Conservation (phyloP, 2,113 vertebrate genomes). For the Acanthochromis polyacanthus region DNA sequence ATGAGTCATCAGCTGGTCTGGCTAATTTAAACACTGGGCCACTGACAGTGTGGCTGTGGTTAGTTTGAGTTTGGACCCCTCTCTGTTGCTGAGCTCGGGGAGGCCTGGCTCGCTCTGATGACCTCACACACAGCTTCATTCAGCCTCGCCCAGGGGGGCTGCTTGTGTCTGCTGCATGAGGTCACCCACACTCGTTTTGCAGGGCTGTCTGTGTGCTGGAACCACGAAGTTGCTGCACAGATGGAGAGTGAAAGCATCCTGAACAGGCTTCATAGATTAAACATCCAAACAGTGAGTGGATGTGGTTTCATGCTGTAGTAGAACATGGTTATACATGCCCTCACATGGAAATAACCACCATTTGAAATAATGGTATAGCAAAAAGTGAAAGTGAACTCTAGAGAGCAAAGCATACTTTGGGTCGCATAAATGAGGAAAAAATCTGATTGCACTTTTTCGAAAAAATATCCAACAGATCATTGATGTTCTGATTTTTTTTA, state of each 20-base stretch:
- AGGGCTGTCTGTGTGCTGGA: slow-evolving; percentile 30
- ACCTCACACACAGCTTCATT: slow-evolving; percentile 79
- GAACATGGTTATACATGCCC: not conserved
- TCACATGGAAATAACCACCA: not conserved
- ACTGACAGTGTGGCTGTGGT: slow-evolving; percentile 45
- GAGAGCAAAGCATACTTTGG: not conserved
- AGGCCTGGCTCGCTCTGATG: slow-evolving; percentile 62
- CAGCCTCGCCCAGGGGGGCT: slow-evolving; percentile 29
- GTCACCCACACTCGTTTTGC: slow-evolving; percentile 65
- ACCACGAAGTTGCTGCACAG: slow-evolving; percentile 31
- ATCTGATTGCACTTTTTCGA: too few relatives aligned
- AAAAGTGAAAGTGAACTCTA: not conserved
- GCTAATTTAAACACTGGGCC: slow-evolving; percentile 44
- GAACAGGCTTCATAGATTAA: slow-evolving; percentile 7
- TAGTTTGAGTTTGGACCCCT: slow-evolving; percentile 33
- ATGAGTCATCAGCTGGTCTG: slow-evolving; percentile 47
- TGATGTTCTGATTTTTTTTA: too few relatives aligned
- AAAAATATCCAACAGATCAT: too few relatives aligned
- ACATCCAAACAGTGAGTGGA: not conserved
- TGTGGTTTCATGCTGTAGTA: not conserved
- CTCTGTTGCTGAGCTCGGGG: slow-evolving; percentile 40
- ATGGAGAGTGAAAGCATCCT: slow-evolving; percentile 24
- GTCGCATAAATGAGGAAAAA: too few relatives aligned
- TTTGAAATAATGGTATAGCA: not conserved
- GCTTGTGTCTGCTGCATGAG: slow-evolving; percentile 73